Percentiles rank a stretch among this genome's conserved stretches.
Evolutionary conservation across 37 sponge, comb jelly and placozoan species (phyloP).

Genomic region (Ephydatia muelleri): DNA sequence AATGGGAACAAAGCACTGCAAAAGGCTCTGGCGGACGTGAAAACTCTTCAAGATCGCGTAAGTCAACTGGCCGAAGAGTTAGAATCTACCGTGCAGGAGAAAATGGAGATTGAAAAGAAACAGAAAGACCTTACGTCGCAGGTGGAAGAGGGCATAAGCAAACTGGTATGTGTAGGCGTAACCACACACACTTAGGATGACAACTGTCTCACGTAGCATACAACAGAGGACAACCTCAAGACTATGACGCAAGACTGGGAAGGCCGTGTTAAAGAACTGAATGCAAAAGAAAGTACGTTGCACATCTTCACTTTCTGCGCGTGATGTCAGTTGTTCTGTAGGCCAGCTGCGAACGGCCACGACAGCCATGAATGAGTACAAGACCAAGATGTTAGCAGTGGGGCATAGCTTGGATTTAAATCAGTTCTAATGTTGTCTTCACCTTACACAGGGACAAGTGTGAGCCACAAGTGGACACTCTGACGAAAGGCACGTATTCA

Average conservation of each 20-base stretch:
- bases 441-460: not conserved
- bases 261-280: not conserved
- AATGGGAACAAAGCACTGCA: not conserved
- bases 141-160: not conserved
- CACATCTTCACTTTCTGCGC: not conserved
- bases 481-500: not conserved
- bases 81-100: not conserved
- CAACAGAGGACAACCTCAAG: not conserved
- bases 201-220: not conserved
- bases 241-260: not conserved
- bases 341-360: not conserved
- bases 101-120: not conserved
- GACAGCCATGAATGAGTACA: not conserved
- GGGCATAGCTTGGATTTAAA: no score
- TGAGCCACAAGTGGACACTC: not conserved
- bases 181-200: not conserved
- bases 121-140: not conserved
- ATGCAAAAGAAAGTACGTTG: not conserved
- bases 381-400: constrained; percentile 8
- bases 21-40: not conserved
- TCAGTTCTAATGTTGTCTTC: no score
- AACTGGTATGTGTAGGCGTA: not conserved
- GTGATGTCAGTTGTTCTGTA: not conserved
- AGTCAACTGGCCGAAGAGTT: not conserved
- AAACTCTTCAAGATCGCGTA: not conserved